Base-by-base conservation (phyloP, 2,888 invertebrate species). In the Pristionchus arcanus region DNA sequence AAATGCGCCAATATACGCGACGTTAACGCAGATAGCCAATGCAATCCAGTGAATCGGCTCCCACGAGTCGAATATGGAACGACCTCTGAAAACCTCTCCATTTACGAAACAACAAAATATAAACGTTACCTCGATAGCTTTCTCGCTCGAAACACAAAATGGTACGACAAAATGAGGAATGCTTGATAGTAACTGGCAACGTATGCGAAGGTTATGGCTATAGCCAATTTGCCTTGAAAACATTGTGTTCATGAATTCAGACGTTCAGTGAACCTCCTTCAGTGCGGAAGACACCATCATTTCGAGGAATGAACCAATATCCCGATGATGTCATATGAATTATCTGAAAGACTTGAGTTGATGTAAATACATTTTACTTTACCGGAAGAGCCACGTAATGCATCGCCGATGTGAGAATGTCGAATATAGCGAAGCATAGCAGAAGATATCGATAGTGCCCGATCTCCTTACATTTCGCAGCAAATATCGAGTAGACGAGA, bases 161-260 rank as follows among this genome's bases (percentile, higher is more conserved):
- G 77, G 25, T 77, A 77, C 4, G 77, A 77, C 25, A 77, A 49
- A 42, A 77, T 77, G 77, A 77, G 77, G n/a, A 77, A 77, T 2
- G n/a, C 34, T 16, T 77, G 77, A n/a, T 77, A 77, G 49, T 42
- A 77, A 4, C 37, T 77, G 37, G 42, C 77, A 28, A 77, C 49
- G 42, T 77, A 77, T 11, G n/a, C n/a, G 77, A 77, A 77, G 49
- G 42, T 42, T 1, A 77, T 37, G 3, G 49, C 37, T 9, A 31
- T 77, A 9, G 77, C 77, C 25, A 77, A 16, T 42, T 37, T 77
- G 7, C 77, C 74, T n/a, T 68, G 28, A 25, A 68, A 28, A 68
- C 4, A 42, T 42, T 42, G 42, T 42, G 3, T 9, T 42, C 42
- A 42, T 42, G 13, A 25, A n/a, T 13, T 2, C 13, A 68, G 28